Conservation (phyloP, 2,797 vertebrate species). For the Platyrinchus mystaceus region DNA sequence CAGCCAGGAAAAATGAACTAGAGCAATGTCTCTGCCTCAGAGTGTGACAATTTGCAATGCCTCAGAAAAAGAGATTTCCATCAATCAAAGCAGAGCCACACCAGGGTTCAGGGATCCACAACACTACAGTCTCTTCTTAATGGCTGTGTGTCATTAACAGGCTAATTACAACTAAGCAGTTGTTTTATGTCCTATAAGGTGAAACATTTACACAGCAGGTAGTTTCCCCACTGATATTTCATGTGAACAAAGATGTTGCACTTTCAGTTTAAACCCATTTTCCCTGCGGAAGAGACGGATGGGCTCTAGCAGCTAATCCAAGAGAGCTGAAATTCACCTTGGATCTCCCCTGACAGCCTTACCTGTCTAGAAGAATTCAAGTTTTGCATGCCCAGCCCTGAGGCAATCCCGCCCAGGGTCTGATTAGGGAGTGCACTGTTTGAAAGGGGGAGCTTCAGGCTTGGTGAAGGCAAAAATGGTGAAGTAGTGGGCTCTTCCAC, state of each 20-base stretch:
- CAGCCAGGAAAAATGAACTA: background rate
- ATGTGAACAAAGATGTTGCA: background rate
- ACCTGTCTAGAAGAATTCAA: conserved; percentile 99
- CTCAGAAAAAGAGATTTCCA: background rate
- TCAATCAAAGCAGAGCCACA: background rate
- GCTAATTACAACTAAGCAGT: background rate
- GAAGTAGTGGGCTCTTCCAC: conserved; percentile 95
- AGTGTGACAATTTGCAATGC: background rate
- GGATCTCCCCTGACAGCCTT: conserved; percentile 53
- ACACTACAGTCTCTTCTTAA: background rate
- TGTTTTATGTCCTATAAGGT: background rate
- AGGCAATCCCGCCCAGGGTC: conserved; percentile 93
- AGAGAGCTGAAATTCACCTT: background rate
- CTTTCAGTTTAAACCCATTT: background rate
- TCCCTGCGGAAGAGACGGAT: background rate
- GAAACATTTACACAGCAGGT: background rate
- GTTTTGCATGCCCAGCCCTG: conserved; percentile 98
- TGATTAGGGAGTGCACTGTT: conserved; percentile 97
- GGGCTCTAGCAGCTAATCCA: background rate
- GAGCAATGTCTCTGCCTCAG: background rate
- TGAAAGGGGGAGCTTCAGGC: conserved; percentile 97
- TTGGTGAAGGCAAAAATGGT: conserved; percentile 99
- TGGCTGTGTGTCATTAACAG: background rate
- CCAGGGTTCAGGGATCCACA: background rate
- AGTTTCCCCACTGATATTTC: background rate